Percentiles rank a stretch among this genome's conserved stretches.
Evolutionary conservation across 2,888 invertebrate species (phyloP).

Genomic region (Scotopteryx bipunctaria): DNA sequence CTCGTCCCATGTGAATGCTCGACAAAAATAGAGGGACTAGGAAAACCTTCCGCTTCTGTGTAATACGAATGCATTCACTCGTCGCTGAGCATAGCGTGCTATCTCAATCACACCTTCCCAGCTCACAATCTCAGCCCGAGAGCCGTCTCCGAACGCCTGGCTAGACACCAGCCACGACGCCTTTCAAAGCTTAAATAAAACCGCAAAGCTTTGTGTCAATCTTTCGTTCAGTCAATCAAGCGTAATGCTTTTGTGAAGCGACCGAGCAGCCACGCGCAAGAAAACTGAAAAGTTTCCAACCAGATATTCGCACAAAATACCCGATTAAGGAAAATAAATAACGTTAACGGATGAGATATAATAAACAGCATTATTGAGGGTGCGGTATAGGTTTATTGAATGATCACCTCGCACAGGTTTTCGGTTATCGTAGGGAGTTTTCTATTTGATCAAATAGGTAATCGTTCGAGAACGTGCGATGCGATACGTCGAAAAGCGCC

Average conservation of each 20-base stretch:
- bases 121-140: conserved; percentile 46
- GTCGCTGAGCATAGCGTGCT: conserved; percentile 43
- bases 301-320: neutral
- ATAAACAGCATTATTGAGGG: conserved; percentile 36
- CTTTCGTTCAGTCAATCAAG: conserved; percentile 44
- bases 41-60: conserved; percentile 59
- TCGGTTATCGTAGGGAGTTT: conserved; percentile 62
- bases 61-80: conserved; percentile 55
- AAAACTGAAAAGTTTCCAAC: conserved; percentile 15
- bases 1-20: conserved; percentile 59
- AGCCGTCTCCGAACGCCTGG: conserved; percentile 28
- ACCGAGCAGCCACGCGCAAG: conserved; percentile 30
- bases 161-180: conserved; percentile 35
- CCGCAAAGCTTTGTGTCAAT: conserved; percentile 44
- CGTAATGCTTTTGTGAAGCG: conserved; percentile 40
- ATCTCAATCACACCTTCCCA: conserved; percentile 51
- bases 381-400: conserved; percentile 49
- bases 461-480: conserved; percentile 47
- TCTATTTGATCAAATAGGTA: conserved; percentile 68
- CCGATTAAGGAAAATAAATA: conserved; percentile 21
- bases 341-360: conserved; percentile 26
- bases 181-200: conserved; percentile 46
- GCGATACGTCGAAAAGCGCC: conserved; percentile 40
- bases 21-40: conserved; percentile 56
- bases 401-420: conserved; percentile 57